Evolutionary conservation across 1,140 invertebrate genomes (phyloP), one percentile per base, ranked within the genome.

Genomic region (Capitella teleta): DNA sequence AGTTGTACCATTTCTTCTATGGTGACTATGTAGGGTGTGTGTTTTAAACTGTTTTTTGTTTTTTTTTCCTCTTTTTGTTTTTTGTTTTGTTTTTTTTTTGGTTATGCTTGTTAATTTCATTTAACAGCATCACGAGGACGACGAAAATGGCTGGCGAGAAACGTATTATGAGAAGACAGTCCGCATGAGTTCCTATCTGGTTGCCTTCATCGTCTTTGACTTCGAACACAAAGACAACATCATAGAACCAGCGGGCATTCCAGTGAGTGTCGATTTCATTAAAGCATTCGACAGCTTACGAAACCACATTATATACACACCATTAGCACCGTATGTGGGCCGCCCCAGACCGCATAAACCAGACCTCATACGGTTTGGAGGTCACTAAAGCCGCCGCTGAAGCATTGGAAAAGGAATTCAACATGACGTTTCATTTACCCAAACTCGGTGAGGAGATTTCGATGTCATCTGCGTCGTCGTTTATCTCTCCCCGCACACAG

Each of bases 111-210:
- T 38, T 38, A 38, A 18, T 21, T 16, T 14, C 14, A 21, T 38
- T 38, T 16, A 34, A 34, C 10, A 16, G 16, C 0, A 38, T 38
- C 4, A 14, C 14, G 5, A 14, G 16, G 5, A 5, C 23, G 16
- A 14, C 38, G 38, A 40, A 21, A 25, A 6, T 51, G 14, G 45
- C 57, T 46, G 36, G 40, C 10, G 58, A 12, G 48, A 56, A 19
- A 75, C 73, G 0, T 76, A 68, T n/a, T 96, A 93, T 71, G 70
- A 80, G 42, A 80, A 82, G 60, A 87, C 85, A 47, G 81, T 86
- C 0, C 81, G 81, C 14, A 95, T 95, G 90, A 90, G 89, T 2
- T 92, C 89, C 0, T 96, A 95, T 62, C 70, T 94, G 2, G 80
- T 83, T 0, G 89, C 86, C 61, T 90, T 94, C 67, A 87, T 94